Base-by-base conservation (phyloP, 2,888 invertebrate species). In the Neoscelio sp. region DNA sequence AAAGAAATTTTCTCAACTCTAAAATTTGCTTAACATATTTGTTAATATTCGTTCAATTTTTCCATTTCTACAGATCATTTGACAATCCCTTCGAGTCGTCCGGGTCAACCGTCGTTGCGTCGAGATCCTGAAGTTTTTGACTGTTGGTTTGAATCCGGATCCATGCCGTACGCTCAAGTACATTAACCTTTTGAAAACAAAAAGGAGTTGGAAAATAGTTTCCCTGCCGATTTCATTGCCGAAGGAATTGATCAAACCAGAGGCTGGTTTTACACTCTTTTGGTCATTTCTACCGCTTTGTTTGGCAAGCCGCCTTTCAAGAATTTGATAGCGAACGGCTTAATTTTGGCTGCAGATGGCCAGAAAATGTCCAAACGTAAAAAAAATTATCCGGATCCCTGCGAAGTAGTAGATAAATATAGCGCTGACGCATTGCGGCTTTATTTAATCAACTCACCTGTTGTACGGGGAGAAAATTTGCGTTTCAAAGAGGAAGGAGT, bases 141-240 rank as follows among this genome's bases (percentile, higher is more conserved):
- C 91, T 99, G 99, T 89, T 99, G 99, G 99, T 99, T 99, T 91
- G 99, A 99, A 90, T 98, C 98, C 0, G 99, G 99, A 2, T 97
- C 98, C 13, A 99, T 99, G 99, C 99, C 99, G 0, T 99, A 98
- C 87, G 99, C 98, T 0, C 98, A 98, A 89, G 93, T 94, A 84
- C 98, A 99, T 91, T 99, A 97, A 90, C 99, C 99, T 0, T 99
- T 99, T 90, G 97, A 99, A 90, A 95, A 96, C 86, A 93, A 93
- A 82, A 96, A 96, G 87, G 95, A 96, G 65, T 99, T 99, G 90
- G 95, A 96, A 80, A 95, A 95, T 33, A 93, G 94, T 80, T 99
- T 99, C 88, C 99, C 99, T 0, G 99, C 99, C 0, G 98, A 99
- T 91, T 99, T 99, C 88, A 98, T 99, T 87, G 99, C 98, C n/a